phyloP scores from a whole-genome alignment of 2,888 invertebrate genomes.

The Lasioglossum figueresi region DNA sequence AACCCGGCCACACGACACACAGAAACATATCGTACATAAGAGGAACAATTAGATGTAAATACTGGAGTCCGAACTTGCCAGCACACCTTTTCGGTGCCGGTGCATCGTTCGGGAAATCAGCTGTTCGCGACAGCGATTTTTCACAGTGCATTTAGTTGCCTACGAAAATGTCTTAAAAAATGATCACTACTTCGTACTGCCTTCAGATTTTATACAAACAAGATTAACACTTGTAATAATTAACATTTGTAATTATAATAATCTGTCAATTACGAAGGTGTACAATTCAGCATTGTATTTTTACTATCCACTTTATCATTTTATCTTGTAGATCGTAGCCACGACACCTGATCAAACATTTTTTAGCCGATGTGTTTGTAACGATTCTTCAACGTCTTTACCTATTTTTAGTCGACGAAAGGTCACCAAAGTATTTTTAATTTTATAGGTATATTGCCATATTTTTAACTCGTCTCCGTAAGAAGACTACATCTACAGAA shows the following conservation, averaged over 20 bases:
- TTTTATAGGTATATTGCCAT: neutral
- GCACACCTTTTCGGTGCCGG: neutral
- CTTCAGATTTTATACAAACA: too few species aligned
- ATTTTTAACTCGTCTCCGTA: neutral
- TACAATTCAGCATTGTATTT: neutral
- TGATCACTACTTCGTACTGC: too few species aligned
- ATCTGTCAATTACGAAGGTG: neutral
- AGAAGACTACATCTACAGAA: neutral
- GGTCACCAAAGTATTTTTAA: neutral
- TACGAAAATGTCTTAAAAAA: too few species aligned
- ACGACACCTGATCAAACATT: neutral
- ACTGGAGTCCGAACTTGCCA: conserved; percentile 2
- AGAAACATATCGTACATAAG: conserved; percentile 27
- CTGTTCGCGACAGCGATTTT: neutral
- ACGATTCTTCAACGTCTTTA: neutral
- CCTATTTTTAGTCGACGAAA: neutral
- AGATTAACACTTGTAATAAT: too few species aligned
- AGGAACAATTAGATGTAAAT: conserved; percentile 40
- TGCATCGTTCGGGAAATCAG: neutral
- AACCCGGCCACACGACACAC: neutral
- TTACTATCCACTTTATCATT: neutral
- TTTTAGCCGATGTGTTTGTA: neutral
- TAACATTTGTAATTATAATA: too few species aligned
- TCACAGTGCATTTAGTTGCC: neutral
- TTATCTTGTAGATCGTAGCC: neutral